A percentile compares a stretch with the other conserved stretches of the same genome.
These are phyloP conservation scores for Pharmacophagus antenor DNA, from an alignment of 2,888 invertebrate genomes.

Conservation along the genomic window DNA sequence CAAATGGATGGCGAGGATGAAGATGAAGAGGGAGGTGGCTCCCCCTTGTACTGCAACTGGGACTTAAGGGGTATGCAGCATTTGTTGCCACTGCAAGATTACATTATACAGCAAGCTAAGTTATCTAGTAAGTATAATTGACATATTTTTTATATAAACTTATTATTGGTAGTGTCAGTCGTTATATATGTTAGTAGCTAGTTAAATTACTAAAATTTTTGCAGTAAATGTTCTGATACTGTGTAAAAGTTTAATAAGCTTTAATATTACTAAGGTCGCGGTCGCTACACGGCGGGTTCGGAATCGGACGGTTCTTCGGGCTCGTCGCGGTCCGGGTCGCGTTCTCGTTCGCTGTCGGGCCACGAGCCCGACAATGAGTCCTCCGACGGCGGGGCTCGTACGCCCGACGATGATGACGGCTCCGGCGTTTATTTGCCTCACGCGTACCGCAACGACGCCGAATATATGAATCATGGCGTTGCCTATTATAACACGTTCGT, in stretches of 20 bases:
- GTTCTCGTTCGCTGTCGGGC: slow-evolving; percentile 86
- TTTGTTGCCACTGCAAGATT: slow-evolving; percentile 91
- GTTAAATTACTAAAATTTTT: no score
- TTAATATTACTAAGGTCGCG: slow-evolving; percentile 58
- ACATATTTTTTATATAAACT: no score
- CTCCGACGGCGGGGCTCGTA: slow-evolving; percentile 85
- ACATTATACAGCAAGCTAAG: slow-evolving; percentile 92
- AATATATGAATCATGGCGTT: slow-evolving; percentile 80
- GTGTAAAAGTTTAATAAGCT: not conserved
- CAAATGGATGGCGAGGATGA: slow-evolving; percentile 69
- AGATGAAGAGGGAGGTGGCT: slow-evolving; percentile 81
- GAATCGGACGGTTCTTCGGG: slow-evolving; percentile 86
- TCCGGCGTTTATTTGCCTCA: slow-evolving; percentile 84
- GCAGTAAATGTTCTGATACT: no score
- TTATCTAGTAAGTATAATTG: slow-evolving; percentile 78
- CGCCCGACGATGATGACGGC: slow-evolving; percentile 85
- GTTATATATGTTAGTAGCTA: no score
- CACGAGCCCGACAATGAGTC: slow-evolving; percentile 89
- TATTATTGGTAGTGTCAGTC: no score
- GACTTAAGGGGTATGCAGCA: slow-evolving; percentile 86
- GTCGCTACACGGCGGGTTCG: slow-evolving; percentile 83
- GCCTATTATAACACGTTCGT: slow-evolving; percentile 83
- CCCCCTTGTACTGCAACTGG: slow-evolving; percentile 87
- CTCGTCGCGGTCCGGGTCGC: slow-evolving; percentile 83
- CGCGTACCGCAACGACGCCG: slow-evolving; percentile 74